phyloP scores from a whole-genome alignment of 2,113 vertebrate species.

The Ia io region DNA sequence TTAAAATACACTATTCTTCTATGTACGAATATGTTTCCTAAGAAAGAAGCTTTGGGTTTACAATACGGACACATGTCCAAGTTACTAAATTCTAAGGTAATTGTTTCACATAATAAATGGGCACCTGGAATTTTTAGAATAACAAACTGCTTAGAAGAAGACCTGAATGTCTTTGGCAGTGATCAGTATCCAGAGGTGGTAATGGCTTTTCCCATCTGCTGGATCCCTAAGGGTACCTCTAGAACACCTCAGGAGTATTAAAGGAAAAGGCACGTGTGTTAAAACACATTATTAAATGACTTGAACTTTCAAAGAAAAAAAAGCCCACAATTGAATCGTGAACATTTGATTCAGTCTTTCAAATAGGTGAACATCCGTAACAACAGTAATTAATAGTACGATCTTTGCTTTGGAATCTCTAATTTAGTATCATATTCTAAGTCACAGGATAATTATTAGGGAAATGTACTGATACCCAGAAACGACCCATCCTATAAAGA shows the following conservation, averaged over 20 bases:
- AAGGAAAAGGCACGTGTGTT: neutral
- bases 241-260: slow-evolving; percentile 6
- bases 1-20: neutral
- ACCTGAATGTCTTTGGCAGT: neutral
- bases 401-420: slow-evolving; percentile 14
- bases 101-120: slow-evolving; percentile 9
- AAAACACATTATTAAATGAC: neutral
- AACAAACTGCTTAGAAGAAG: neutral
- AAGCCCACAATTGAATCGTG: neutral
- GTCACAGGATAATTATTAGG: slow-evolving; percentile 15
- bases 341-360: neutral
- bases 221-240: neutral
- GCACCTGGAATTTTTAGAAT: slow-evolving; percentile 16
- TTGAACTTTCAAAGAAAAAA: neutral
- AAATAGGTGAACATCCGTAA: neutral
- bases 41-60: neutral
- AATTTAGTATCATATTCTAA: neutral
- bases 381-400: neutral
- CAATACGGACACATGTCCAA: neutral
- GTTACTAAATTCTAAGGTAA: neutral
- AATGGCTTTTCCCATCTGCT: neutral
- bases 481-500: neutral
- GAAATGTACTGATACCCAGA: neutral
- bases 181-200: neutral
- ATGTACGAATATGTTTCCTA: neutral